Percentiles rank a stretch among this genome's conserved stretches.
Conservation (phyloP, 2,113 vertebrate genomes). For the Gopherus flavomarginatus region DNA sequence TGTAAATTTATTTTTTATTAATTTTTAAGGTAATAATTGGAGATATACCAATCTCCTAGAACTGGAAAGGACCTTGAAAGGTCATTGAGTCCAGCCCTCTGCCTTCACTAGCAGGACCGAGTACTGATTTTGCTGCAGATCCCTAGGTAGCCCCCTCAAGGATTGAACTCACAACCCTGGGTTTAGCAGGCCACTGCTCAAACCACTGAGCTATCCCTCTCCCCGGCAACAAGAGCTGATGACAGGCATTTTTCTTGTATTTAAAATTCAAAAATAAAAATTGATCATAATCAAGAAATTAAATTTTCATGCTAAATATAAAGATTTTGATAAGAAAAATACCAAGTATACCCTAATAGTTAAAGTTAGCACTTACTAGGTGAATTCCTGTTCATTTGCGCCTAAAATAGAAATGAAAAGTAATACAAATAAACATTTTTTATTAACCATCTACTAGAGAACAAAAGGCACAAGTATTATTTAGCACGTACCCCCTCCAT, state of each 20-base stretch:
- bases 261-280: neutral
- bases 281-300: neutral
- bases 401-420: constrained; percentile 81
- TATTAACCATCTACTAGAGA: neutral
- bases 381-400: constrained; percentile 92
- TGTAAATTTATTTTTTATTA: neutral
- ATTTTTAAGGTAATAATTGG: neutral
- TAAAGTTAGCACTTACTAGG: constrained; percentile 90
- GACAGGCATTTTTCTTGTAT: neutral
- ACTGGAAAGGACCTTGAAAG: too few relatives aligned
- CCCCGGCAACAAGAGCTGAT: neutral
- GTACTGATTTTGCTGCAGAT: too few relatives aligned
- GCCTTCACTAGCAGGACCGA: too few relatives aligned
- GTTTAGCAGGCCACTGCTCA: too few relatives aligned
- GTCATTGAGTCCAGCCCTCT: too few relatives aligned
- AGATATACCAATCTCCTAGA: too few relatives aligned
- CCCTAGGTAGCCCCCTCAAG: too few relatives aligned
- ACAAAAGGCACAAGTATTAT: neutral
- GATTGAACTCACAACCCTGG: too few relatives aligned
- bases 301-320: neutral
- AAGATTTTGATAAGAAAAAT: neutral
- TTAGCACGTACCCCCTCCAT: neutral
- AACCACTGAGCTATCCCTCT: too few relatives aligned
- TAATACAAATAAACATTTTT: neutral
- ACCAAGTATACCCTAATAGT: constrained; percentile 12